phyloP scores from a whole-genome alignment of 2,797 vertebrate genomes.

The Lepidocolaptes lacrymiger region DNA sequence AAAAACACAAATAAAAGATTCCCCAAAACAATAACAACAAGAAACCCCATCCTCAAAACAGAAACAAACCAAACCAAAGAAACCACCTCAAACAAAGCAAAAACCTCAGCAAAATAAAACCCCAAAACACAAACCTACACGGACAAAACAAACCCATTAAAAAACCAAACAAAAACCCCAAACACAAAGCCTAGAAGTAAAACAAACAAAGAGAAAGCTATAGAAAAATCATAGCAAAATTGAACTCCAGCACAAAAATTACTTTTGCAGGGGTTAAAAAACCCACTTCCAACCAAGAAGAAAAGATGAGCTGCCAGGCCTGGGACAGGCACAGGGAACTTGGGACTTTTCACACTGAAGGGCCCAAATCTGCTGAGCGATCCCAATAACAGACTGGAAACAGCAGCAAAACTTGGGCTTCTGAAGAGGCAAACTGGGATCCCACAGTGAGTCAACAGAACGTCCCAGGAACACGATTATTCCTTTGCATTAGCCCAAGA shows the following conservation, averaged over 20 bases:
- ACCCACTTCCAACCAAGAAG: neutral
- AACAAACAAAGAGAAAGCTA: neutral
- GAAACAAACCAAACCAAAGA: neutral
- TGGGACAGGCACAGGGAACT: rapidly evolving
- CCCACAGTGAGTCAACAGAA: neutral
- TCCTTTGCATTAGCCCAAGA: neutral
- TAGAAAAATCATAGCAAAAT: neutral
- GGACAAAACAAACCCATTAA: neutral
- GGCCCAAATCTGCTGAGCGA: neutral
- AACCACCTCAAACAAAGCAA: neutral
- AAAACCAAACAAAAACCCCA: rapidly evolving
- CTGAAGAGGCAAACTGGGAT: neutral
- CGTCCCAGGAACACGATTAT: neutral
- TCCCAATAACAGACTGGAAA: neutral
- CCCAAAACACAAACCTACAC: neutral
- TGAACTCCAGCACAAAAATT: rapidly evolving
- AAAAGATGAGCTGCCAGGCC: neutral
- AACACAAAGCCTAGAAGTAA: rapidly evolving
- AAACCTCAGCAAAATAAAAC: neutral
- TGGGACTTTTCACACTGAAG: neutral
- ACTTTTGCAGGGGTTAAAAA: neutral
- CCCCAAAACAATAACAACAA: too few species aligned
- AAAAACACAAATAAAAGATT: neutral
- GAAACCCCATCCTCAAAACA: neutral
- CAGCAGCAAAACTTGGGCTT: neutral